Evolutionary conservation across 2,888 invertebrate genomes (phyloP).

Genomic region (Eupithecia pulchellata): DNA sequence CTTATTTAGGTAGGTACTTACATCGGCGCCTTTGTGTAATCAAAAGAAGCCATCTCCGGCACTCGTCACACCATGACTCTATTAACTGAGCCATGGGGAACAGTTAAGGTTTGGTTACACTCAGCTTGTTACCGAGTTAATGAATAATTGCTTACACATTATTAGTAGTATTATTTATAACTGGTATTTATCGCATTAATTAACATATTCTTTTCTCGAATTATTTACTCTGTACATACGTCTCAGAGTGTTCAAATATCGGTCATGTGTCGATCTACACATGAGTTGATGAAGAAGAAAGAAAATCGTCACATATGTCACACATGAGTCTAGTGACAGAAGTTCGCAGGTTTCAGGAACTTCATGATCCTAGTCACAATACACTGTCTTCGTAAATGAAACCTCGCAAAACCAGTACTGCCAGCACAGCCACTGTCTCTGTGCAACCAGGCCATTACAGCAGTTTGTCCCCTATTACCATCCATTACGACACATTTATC

Average conservation of each 20-base stretch:
- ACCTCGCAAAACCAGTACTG: background rate
- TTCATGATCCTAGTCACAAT: background rate
- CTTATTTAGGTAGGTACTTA: background rate
- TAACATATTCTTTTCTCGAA: too few relatives aligned
- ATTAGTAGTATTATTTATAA: too few relatives aligned
- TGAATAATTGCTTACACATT: too few relatives aligned
- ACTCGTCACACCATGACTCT: slow-evolving; percentile 12
- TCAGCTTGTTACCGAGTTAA: background rate
- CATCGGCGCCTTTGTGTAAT: slow-evolving; percentile 6
- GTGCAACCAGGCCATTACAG: background rate
- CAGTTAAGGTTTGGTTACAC: slow-evolving; percentile 1
- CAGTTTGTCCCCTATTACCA: slow-evolving; percentile 32
- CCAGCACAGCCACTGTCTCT: background rate
- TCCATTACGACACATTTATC: slow-evolving; percentile 55
- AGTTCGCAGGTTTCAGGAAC: too few relatives aligned
- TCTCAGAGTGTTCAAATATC: too few relatives aligned
- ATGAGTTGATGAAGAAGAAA: too few relatives aligned
- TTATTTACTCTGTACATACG: too few relatives aligned
- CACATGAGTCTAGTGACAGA: background rate
- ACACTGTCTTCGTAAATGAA: background rate
- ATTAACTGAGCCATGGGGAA: slow-evolving; percentile 9
- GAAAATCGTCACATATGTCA: too few relatives aligned
- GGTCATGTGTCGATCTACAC: too few relatives aligned
- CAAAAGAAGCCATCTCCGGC: slow-evolving; percentile 20
- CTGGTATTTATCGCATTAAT: too few relatives aligned